phyloP scores from a whole-genome alignment of 2,797 vertebrate species.

The Ceryle rudis region DNA sequence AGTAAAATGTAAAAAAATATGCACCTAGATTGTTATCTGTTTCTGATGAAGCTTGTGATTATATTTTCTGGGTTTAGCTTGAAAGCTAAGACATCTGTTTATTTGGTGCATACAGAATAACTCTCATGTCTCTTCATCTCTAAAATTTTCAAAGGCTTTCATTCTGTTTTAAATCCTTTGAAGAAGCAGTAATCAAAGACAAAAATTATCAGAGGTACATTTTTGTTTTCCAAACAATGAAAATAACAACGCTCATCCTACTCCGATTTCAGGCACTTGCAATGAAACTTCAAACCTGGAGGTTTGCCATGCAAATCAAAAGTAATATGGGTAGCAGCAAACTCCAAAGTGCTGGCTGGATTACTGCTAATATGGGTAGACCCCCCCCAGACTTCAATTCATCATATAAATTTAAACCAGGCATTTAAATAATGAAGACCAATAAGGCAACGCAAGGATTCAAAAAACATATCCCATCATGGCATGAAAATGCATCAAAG shows the following conservation, averaged over 20 bases:
- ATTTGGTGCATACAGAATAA: slow-evolving; percentile 83
- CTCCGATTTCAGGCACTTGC: slow-evolving; percentile 79
- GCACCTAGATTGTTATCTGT: slow-evolving; percentile 75
- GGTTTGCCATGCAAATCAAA: slow-evolving; percentile 82
- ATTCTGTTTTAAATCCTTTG: slow-evolving; percentile 86
- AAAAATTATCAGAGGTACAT: slow-evolving; percentile 89
- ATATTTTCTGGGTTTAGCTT: slow-evolving; percentile 82
- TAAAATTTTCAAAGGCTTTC: slow-evolving; percentile 88
- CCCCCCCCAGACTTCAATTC: slow-evolving; percentile 65
- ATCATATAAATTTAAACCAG: slow-evolving; percentile 80
- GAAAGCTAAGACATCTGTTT: slow-evolving; percentile 87
- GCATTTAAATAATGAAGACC: slow-evolving; percentile 80
- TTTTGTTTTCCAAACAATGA: slow-evolving; percentile 87
- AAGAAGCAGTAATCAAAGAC: slow-evolving; percentile 88
- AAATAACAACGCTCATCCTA: slow-evolving; percentile 81
- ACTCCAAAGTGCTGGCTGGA: slow-evolving; percentile 73
- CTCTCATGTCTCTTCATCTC: slow-evolving; percentile 85
- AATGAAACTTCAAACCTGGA: slow-evolving; percentile 82
- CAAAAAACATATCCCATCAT: slow-evolving; percentile 77
- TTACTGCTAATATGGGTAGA: slow-evolving; percentile 66
- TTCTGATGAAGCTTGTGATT: slow-evolving; percentile 82
- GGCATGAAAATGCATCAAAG: slow-evolving; percentile 75
- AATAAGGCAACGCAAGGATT: slow-evolving; percentile 73
- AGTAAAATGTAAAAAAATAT: slow-evolving; percentile 77
- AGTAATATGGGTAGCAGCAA: slow-evolving; percentile 73